Base-by-base conservation (phyloP, 2,113 vertebrate genomes). In the Procavia capensis region DNA sequence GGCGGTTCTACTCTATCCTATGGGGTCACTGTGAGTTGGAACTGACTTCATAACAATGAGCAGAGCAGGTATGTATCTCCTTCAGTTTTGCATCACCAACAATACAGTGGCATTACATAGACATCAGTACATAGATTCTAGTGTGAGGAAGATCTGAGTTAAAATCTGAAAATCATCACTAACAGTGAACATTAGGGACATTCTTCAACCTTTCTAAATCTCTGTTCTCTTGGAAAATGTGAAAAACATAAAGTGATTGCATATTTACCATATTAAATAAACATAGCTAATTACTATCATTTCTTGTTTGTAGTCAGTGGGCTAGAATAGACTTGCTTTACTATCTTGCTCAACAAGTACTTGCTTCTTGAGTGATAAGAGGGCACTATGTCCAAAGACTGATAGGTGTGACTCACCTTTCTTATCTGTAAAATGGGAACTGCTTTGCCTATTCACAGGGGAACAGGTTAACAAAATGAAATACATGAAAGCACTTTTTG, bases 121-220 rank as follows among this genome's bases (percentile, higher is more conserved):
- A 80, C 10, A 6, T 74, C 43, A 64, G 29, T 83, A 8, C 1
- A 20, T 19, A 8, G 27, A 82, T 45, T 59, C 10, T 34, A 66
- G 82, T 87, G 85, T 86, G 22, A 85, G 86, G 14, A 74, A 94
- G 45, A 85, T 54, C 70, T 31, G 54, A 78, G 19, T 86, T 95
- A 59, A 81, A 63, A 90, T 86, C 8, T 39, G 59, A 13, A 10
- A 72, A 76, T 29, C 72, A 31, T 7, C 34, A 76, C 2, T 64
- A 47, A 85, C 10, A 20, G 41, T 57, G 3, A 24, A 59, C 43
- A 50, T 0, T 47, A 54, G 6, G 14, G 13, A 83, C 89, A 88
- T 83, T 90, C 74, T 47, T 81, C 76, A 95, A 89, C 45, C 4
- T 70, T 89, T 82, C 22, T 24, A 22, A 82, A 95, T 24, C n/a